Base-by-base conservation (phyloP, 2,888 invertebrate genomes). In the Papilio demoleus region DNA sequence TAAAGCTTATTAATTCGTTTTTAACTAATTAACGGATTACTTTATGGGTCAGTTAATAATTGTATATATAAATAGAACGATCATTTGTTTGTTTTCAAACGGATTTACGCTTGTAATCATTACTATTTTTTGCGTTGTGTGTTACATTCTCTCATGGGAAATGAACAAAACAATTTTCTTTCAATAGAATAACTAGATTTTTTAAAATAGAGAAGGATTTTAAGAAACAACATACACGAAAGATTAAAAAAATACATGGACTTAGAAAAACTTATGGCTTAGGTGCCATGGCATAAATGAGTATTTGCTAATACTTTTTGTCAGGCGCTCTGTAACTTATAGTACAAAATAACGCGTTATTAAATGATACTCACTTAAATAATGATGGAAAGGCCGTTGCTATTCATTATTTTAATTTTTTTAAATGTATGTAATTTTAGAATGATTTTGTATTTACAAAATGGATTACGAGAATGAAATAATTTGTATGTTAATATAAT, bases 1-100 rank as follows among this genome's bases (percentile, higher is more conserved):
- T 56, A 56, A 31, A n/a, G 4, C 31, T 31, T 17, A 17, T 17
- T 27, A 31, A n/a, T 1, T 12, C 8, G 50, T 53, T 12, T 2
- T 8, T 53, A 12, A 4, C 4, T 24, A 17, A 14, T 27, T 56
- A 56, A 40, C 38, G 24, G 40, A 56, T 65, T 65, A 56, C 27
- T 24, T 47, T 65, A 27, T 40, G 40, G 38, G 64, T 64, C 64
- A 53, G 50, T 53, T 64, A 64, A 40, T 53, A 53, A 63, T 65
- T n/a, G 34, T 65, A 42, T 11, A 3, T 9, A 45, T 8, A 58
- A 58, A 42, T 42, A 65, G 8, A 65, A 34, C 65, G 22, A 36
- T 56, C 31, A 12, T 14, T 63, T 63, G 27, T 47, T 63, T 34
- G 31, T 47, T 12, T 45, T 19, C 31, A 42, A 65, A 56, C 65